These are phyloP conservation scores for Oxyteleia sp. DNA, from an alignment of 2,888 invertebrate species.

Conservation along the genomic window DNA sequence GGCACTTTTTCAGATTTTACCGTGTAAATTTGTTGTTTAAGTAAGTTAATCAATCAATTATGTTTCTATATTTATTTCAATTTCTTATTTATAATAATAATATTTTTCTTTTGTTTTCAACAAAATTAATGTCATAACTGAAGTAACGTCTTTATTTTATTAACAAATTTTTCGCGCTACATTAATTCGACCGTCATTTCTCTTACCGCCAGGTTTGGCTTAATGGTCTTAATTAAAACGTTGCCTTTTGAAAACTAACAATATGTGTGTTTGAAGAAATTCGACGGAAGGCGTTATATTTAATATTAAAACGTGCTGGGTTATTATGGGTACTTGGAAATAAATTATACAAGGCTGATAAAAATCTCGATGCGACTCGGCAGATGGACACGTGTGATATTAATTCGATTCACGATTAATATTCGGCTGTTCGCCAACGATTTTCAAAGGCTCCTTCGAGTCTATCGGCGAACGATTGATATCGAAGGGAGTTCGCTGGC, in stretches of 20 bases:
- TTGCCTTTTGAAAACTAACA: constrained; percentile 52
- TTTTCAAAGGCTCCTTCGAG: constrained; percentile 70
- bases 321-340: constrained; percentile 68
- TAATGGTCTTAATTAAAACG: constrained; percentile 63
- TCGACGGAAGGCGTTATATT: constrained; percentile 69
- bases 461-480: constrained; percentile 85
- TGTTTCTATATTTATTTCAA: too few species aligned
- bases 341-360: constrained; percentile 71
- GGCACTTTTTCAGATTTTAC: too few species aligned
- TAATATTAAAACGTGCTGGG: constrained; percentile 68
- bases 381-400: constrained; percentile 72
- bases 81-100: too few species aligned
- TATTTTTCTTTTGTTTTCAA: neutral
- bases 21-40: too few species aligned
- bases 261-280: constrained; percentile 65
- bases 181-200: constrained; percentile 60
- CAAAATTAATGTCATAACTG: constrained; percentile 12
- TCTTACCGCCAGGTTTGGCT: constrained; percentile 44
- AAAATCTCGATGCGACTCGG: constrained; percentile 67
- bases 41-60: too few species aligned
- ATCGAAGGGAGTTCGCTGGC: constrained; percentile 81
- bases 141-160: constrained; percentile 51
- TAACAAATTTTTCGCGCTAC: constrained; percentile 58
- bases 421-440: constrained; percentile 66
- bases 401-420: constrained; percentile 68